phyloP scores from a whole-genome alignment of 53 echinoderm and acorn worm species.

The Henricia sp. region DNA sequence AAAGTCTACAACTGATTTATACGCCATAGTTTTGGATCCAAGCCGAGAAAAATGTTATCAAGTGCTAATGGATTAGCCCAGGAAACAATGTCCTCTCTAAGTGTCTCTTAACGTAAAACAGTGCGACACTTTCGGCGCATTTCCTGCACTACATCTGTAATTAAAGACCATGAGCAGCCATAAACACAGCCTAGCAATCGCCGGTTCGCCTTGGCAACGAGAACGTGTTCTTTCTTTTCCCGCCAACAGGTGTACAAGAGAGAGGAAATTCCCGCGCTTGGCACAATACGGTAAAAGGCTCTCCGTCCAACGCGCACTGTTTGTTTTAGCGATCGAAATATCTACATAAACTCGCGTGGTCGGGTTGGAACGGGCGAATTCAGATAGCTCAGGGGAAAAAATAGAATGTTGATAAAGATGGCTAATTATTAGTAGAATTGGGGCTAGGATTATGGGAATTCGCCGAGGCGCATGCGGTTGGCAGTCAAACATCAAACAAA shows the following conservation, averaged over 20 bases:
- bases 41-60: neutral
- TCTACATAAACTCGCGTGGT: slow-evolving; percentile 37
- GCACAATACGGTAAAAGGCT: slow-evolving; percentile 16
- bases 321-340: slow-evolving; percentile 64
- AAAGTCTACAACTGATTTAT: no score
- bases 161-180: slow-evolving; percentile 35
- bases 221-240: slow-evolving; percentile 3
- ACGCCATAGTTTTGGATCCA: neutral
- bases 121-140: slow-evolving; percentile 6
- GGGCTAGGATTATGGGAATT: slow-evolving; percentile 21
- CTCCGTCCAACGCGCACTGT: slow-evolving; percentile 50
- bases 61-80: slow-evolving; percentile 10
- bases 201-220: slow-evolving; percentile 35
- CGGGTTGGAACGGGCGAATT: neutral
- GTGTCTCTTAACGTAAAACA: neutral
- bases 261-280: slow-evolving; percentile 36
- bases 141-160: slow-evolving; percentile 9
- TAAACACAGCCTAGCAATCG: slow-evolving; percentile 36
- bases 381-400: neutral
- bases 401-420: slow-evolving; percentile 14
- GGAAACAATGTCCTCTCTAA: neutral
- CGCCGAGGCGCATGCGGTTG: neutral
- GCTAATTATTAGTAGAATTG: slow-evolving; percentile 59
- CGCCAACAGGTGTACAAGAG: slow-evolving; percentile 44
- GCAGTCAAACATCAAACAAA: slow-evolving; percentile 19